Evolutionary conservation across 1,140 invertebrate genomes (phyloP).

Genomic region (Diploscapter pachys): DNA sequence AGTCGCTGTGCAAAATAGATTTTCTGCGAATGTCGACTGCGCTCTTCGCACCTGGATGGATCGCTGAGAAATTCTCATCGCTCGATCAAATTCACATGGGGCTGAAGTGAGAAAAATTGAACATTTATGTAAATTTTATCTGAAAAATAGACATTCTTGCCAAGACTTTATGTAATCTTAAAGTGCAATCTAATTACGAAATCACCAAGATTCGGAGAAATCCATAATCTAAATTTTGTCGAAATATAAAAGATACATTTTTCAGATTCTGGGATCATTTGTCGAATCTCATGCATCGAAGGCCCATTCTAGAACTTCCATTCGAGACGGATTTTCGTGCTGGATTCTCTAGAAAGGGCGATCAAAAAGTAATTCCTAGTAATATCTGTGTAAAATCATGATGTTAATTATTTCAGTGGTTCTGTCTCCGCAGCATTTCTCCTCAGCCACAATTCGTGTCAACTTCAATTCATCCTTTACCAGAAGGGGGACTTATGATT

Average conservation of each 20-base stretch:
- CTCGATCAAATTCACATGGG: constrained; percentile 18
- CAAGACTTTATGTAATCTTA: too few relatives aligned
- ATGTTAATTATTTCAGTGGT: constrained; percentile 2
- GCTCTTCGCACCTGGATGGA: constrained; percentile 46
- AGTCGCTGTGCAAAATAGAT: constrained; percentile 62
- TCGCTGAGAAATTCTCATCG: constrained; percentile 34
- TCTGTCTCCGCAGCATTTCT: not conserved
- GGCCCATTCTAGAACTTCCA: constrained; percentile 7
- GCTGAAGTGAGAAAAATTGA: not conserved
- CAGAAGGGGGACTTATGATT: too few relatives aligned
- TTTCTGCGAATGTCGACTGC: constrained; percentile 38
- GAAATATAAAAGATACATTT: not conserved
- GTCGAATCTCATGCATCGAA: too few relatives aligned
- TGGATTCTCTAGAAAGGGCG: not conserved
- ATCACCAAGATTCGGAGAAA: too few relatives aligned
- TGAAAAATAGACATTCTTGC: too few relatives aligned
- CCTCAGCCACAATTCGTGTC: constrained; percentile 5
- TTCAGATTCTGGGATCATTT: constrained; percentile 6
- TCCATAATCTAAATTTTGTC: too few relatives aligned
- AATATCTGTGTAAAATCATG: not conserved
- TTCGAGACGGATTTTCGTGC: constrained; percentile 2
- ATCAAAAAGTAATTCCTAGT: not conserved
- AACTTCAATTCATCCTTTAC: too few relatives aligned
- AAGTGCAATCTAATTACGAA: too few relatives aligned
- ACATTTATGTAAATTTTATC: too few relatives aligned